phyloP scores from a whole-genome alignment of 2,113 vertebrate species.

The Macaca nemestrina region DNA sequence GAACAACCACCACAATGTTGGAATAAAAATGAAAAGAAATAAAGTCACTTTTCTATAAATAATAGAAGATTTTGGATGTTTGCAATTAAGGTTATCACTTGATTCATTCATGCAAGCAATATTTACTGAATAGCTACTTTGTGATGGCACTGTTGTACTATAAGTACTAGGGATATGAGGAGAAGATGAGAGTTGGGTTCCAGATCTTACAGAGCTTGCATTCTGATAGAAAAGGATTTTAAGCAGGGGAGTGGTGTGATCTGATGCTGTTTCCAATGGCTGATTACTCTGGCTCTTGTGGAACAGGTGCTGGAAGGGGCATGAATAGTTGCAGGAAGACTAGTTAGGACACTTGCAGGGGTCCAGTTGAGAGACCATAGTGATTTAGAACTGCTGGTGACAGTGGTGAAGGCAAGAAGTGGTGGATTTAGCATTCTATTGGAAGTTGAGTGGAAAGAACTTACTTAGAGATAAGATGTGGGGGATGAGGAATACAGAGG shows the following conservation, averaged over 20 bases:
- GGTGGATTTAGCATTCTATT: background rate
- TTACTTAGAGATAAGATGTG: background rate
- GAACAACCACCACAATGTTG: background rate
- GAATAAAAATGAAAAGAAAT: background rate
- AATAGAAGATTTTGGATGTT: background rate
- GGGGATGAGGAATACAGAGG: background rate
- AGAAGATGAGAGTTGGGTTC: background rate
- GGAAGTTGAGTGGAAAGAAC: background rate
- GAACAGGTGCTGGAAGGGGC: background rate
- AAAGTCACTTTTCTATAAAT: background rate
- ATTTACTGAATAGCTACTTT: background rate
- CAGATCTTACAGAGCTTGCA: background rate
- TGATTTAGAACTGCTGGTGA: background rate
- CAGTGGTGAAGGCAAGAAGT: background rate
- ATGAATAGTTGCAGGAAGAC: background rate
- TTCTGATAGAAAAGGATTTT: background rate
- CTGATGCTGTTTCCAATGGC: background rate
- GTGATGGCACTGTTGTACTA: background rate
- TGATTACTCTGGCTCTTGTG: background rate
- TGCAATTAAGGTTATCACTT: slow-evolving; percentile 9
- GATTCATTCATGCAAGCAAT: background rate
- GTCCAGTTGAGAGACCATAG: background rate
- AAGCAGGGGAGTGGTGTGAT: background rate
- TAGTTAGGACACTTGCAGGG: background rate
- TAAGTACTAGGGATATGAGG: background rate